These are phyloP conservation scores for Silurus glanis DNA, from an alignment of 2,113 vertebrate genomes.

Conservation along the genomic window DNA sequence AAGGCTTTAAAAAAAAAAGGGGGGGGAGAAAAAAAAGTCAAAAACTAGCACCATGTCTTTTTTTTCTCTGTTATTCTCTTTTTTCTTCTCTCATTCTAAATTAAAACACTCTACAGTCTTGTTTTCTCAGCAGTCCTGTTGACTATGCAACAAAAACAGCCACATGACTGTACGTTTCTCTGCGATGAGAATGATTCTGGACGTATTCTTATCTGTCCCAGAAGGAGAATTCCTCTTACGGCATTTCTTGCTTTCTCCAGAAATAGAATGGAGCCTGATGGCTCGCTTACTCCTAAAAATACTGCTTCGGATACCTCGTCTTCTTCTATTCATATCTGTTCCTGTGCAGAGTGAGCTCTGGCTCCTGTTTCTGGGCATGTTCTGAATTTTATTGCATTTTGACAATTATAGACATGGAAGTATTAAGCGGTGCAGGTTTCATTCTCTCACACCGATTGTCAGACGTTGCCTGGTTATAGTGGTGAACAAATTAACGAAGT, in stretches of 20 bases:
- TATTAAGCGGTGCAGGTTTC: background rate
- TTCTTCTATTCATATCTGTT: constrained; percentile 53
- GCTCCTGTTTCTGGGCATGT: constrained; percentile 1
- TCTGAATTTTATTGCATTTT: background rate
- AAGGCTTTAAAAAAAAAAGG: background rate
- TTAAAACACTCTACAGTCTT: background rate
- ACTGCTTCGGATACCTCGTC: constrained; percentile 19
- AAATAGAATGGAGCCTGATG: constrained; percentile 44
- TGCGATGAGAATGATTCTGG: constrained; percentile 8
- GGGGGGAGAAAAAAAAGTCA: background rate
- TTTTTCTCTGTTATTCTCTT: constrained; percentile 1
- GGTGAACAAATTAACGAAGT: too few species aligned
- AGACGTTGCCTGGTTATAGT: background rate
- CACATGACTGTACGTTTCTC: constrained; percentile 9
- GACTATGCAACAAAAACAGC: constrained; percentile 12
- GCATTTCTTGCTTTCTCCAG: constrained; percentile 45
- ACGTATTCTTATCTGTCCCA: constrained; percentile 12
- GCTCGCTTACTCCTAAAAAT: constrained; percentile 47
- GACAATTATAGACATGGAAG: background rate
- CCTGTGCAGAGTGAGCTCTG: constrained; percentile 18
- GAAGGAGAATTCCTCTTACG: constrained; percentile 25
- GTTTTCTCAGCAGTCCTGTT: background rate
- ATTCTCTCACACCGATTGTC: background rate
- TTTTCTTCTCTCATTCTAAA: background rate
- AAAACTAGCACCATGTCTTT: background rate